Percentiles rank a stretch among this genome's conserved stretches.
These are phyloP conservation scores for Colletes latitarsis DNA, from an alignment of 1,140 invertebrate genomes.

Conservation along the genomic window DNA sequence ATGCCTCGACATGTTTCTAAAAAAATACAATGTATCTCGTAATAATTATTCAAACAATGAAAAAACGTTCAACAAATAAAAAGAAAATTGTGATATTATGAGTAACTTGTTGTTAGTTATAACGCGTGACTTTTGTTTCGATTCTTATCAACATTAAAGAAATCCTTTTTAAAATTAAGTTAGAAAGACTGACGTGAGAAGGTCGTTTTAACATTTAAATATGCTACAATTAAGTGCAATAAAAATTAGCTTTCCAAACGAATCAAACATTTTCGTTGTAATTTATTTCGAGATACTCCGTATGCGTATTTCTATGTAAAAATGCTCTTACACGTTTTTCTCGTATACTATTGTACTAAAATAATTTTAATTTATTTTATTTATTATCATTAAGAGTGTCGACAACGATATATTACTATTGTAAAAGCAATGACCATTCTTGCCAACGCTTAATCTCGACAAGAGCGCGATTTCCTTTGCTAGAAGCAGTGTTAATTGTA, in stretches of 20 bases:
- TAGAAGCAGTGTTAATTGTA: slow-evolving; percentile 37
- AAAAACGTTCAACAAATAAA: not conserved
- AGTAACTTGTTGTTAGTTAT: not conserved
- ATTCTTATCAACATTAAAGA: not conserved
- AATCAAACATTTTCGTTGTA: not conserved
- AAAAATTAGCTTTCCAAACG: not conserved
- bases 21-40: slow-evolving; percentile 23
- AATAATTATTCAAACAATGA: slow-evolving; percentile 5
- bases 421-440: slow-evolving; percentile 60
- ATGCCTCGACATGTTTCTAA: not conserved
- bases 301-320: slow-evolving; percentile 22
- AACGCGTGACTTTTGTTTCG: not conserved
- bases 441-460: slow-evolving; percentile 59
- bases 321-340: not conserved
- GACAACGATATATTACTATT: slow-evolving; percentile 27
- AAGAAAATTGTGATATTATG: not conserved
- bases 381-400: not conserved
- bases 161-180: not conserved
- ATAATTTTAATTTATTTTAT: slow-evolving; percentile 22
- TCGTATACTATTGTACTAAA: slow-evolving; percentile 13
- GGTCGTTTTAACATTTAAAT: slow-evolving; percentile 9
- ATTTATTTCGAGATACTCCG: slow-evolving; percentile 18
- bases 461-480: slow-evolving; percentile 35
- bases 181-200: not conserved
- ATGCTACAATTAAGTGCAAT: not conserved